Evolutionary conservation across 2,113 vertebrate species (phyloP).

Genomic region (Cyprinodon variegatus): DNA sequence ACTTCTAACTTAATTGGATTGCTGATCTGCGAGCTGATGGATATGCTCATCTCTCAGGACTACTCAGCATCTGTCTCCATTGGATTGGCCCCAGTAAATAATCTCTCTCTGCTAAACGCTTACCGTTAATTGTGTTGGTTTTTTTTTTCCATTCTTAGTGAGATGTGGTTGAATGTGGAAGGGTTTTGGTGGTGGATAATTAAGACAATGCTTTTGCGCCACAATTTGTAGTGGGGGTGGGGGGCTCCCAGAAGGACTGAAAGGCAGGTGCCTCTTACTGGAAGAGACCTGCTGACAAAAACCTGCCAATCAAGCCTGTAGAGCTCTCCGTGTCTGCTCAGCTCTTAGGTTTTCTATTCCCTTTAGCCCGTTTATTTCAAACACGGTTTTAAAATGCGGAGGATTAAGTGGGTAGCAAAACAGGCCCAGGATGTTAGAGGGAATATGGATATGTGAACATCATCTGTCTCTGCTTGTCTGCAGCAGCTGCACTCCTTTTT

Average conservation of each 20-base stretch:
- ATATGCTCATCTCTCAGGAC: constrained; percentile 75
- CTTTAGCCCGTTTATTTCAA: constrained; percentile 78
- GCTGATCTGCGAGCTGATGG: constrained; percentile 69
- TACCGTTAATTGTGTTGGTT: constrained; percentile 80
- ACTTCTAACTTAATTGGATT: constrained; percentile 77
- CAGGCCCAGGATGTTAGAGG: constrained; percentile 71
- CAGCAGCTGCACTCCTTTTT: constrained; percentile 37
- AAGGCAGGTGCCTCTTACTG: constrained; percentile 79
- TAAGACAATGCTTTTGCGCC: constrained; percentile 75
- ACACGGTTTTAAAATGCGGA: constrained; percentile 75
- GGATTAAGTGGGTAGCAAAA: constrained; percentile 80
- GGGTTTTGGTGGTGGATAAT: constrained; percentile 66
- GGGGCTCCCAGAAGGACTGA: constrained; percentile 68
- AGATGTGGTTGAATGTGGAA: constrained; percentile 40
- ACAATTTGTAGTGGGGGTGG: constrained; percentile 55
- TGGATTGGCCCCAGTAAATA: constrained; percentile 78
- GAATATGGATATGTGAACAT: constrained; percentile 62
- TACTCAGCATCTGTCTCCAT: constrained; percentile 68
- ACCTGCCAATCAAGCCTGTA: constrained; percentile 79
- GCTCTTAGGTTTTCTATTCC: constrained; percentile 69
- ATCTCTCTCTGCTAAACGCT: constrained; percentile 75
- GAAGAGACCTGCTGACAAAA: constrained; percentile 74
- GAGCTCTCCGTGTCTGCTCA: constrained; percentile 73
- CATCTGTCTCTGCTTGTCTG: constrained; percentile 50
- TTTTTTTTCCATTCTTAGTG: constrained; percentile 47